phyloP scores from a whole-genome alignment of 2,797 vertebrate species.

The Dermochelys coriacea region DNA sequence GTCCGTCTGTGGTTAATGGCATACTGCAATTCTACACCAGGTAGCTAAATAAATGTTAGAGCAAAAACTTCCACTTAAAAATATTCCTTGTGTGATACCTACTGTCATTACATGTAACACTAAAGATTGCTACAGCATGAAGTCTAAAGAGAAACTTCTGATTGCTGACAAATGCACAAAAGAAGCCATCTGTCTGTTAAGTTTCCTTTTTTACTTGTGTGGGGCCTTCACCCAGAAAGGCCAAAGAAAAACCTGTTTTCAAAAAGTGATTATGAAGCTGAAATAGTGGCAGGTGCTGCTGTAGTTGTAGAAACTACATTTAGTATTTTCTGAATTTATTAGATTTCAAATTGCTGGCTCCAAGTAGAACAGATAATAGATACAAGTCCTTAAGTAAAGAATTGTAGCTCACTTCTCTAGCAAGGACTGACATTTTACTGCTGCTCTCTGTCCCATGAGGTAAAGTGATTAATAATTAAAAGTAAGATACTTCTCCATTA shows the following conservation, averaged over 20 bases:
- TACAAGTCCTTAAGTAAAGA: not conserved
- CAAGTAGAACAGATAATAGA: not conserved
- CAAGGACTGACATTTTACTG: not conserved
- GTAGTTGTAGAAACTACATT: accelerated
- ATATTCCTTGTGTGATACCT: not conserved
- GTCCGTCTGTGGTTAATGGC: not conserved
- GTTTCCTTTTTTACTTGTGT: not conserved
- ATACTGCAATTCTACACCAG: not conserved
- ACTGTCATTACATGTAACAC: not conserved
- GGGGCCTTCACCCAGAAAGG: not conserved
- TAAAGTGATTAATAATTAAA: not conserved
- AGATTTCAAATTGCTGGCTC: not conserved
- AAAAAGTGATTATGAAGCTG: not conserved
- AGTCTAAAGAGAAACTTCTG: not conserved
- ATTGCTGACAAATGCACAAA: not conserved
- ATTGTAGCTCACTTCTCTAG: not conserved
- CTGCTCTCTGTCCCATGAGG: not conserved
- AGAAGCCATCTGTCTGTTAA: not conserved
- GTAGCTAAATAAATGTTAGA: not conserved
- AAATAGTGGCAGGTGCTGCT: accelerated
- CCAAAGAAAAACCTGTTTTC: not conserved
- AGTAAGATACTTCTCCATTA: not conserved
- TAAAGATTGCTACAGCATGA: not conserved
- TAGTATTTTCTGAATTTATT: accelerated
- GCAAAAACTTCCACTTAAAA: not conserved